phyloP scores from a whole-genome alignment of 2,888 invertebrate species.

The Halictus quadricinctus region DNA sequence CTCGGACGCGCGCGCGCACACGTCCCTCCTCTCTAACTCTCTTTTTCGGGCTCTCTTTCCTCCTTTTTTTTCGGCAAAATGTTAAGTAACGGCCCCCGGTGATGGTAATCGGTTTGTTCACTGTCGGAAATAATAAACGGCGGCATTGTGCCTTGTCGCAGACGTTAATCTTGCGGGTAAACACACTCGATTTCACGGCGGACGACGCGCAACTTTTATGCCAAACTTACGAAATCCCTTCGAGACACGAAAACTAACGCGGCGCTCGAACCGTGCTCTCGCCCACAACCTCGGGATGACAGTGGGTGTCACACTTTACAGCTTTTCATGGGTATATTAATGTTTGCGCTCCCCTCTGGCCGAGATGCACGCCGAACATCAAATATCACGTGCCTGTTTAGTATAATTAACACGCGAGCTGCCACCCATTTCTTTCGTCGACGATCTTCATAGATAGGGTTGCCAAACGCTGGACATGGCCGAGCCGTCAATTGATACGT shows the following conservation, averaged over 20 bases:
- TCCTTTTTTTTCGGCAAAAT: slow-evolving; percentile 51
- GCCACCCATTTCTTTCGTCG: not conserved
- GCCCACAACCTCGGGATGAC: not conserved
- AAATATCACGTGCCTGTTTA: not conserved
- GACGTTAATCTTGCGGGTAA: slow-evolving; percentile 66
- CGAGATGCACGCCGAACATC: not conserved
- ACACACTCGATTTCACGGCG: slow-evolving; percentile 63
- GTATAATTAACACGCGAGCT: not conserved
- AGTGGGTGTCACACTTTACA: slow-evolving; percentile 14
- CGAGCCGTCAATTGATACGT: not conserved
- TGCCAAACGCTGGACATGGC: not conserved
- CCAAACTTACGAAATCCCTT: slow-evolving; percentile 50
- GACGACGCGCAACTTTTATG: slow-evolving; percentile 40
- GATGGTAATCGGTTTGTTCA: slow-evolving; percentile 61
- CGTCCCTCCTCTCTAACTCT: slow-evolving; percentile 35
- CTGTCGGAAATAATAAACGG: slow-evolving; percentile 66
- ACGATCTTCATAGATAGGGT: not conserved
- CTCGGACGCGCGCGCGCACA: not conserved
- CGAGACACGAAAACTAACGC: slow-evolving; percentile 8
- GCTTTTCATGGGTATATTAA: slow-evolving; percentile 4
- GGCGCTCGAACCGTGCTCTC: not conserved
- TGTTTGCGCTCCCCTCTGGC: not conserved
- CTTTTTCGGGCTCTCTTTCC: slow-evolving; percentile 41
- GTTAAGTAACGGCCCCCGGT: slow-evolving; percentile 59
- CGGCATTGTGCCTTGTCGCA: slow-evolving; percentile 59